Base-by-base conservation (phyloP, 2,113 vertebrate species). In the Notiomystis cincta region DNA sequence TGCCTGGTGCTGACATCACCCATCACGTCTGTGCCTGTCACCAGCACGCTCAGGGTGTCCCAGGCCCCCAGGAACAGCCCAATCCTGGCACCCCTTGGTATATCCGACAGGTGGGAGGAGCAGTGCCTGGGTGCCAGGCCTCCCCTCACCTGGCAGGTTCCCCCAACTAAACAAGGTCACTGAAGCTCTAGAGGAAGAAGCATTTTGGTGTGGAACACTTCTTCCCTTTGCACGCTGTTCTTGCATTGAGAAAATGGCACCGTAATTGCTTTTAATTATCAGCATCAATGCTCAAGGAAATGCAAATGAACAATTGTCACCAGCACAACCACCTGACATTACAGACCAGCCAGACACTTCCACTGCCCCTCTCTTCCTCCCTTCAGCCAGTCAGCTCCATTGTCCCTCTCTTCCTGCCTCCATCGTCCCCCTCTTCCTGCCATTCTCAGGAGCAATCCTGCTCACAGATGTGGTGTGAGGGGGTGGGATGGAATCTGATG, bases 201-300 rank as follows among this genome's bases (percentile, higher is more conserved):
- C 56, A 70, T 65, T 94, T 93, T 91, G 97, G 88, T 66, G 84
- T 83, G 8, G 6, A 65, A 72, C 21, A 21, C 79, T 73, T 93
- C 93, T 93, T 91, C 56, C 93, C 95, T 97, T 95, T 72, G 62
- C 78, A 27, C 88, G 93, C 94, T 95, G 82, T 76, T 94, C 86
- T 93, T 96, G 95, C 96, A 95, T 88, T 72, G 87, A 93, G 85
- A 90, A 70, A 88, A 89, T 69, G 23, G 92, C 84, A 91, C 92
- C 80, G 67, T 97, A 97, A 98, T 98, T 97, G 96, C 91, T 73
- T 96, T 97, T 97, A 97, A 97, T 98, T 98, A 96, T 54, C 89
- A 97, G 91, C 96, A 94, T 96, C 91, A 95, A 91, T 2, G 15
- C 94, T 94, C 87, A 84, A 64, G 91, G 95, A 96, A 97, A 95